Conservation (phyloP, 2,113 vertebrate genomes). For the Acanthisitta chloris region DNA sequence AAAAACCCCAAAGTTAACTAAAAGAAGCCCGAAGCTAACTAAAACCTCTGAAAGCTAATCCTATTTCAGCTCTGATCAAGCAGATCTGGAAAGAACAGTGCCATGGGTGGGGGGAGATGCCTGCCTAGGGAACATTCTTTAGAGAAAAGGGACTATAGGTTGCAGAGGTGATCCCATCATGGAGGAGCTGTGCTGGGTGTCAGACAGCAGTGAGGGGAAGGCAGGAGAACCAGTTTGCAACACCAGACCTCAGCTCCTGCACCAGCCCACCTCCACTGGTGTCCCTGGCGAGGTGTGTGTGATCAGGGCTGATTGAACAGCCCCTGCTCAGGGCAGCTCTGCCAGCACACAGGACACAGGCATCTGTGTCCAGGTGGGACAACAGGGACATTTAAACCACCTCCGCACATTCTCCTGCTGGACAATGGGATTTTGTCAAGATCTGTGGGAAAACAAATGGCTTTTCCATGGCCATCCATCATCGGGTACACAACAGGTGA, state of each 20-base stretch:
- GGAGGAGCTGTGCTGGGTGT: neutral
- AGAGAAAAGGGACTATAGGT: neutral
- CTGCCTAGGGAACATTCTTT: neutral
- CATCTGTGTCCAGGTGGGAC: neutral
- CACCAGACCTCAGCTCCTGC: neutral
- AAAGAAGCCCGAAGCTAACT: neutral
- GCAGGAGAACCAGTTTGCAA: neutral
- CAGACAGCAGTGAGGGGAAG: neutral
- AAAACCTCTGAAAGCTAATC: too few species aligned
- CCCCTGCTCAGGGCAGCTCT: neutral
- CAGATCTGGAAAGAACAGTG: neutral
- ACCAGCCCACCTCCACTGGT: neutral
- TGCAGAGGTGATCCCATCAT: rapidly evolving
- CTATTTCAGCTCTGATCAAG: neutral
- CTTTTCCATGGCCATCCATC: neutral
- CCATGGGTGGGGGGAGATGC: neutral
- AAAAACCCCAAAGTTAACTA: too few species aligned
- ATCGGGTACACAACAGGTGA: neutral
- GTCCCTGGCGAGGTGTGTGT: rapidly evolving
- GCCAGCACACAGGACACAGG: neutral
- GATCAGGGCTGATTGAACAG: neutral
- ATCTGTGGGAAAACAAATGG: neutral
- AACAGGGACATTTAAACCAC: neutral
- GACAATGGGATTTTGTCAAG: neutral
- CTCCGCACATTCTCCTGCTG: neutral